These are phyloP conservation scores for Campoletis raptor DNA, from an alignment of 2,888 invertebrate species.

Conservation along the genomic window DNA sequence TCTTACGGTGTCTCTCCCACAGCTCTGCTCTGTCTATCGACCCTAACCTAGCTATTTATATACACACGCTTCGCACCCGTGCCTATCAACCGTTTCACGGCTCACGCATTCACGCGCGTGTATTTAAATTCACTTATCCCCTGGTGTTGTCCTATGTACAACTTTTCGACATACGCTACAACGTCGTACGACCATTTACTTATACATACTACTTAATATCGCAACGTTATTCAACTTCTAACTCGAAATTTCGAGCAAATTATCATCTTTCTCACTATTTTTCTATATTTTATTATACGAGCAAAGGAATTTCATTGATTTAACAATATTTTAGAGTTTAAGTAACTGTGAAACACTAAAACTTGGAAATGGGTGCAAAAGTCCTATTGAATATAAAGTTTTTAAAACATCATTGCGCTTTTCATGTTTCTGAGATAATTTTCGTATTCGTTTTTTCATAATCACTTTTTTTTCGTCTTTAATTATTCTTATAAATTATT, in stretches of 20 bases:
- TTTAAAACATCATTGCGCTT: too few species aligned
- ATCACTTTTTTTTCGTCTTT: too few species aligned
- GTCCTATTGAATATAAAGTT: too few species aligned
- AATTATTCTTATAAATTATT: too few species aligned
- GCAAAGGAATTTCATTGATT: too few species aligned
- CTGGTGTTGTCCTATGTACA: not conserved
- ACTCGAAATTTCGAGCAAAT: not conserved
- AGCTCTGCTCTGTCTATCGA: slow-evolving; percentile 81
- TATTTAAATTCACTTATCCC: slow-evolving; percentile 34
- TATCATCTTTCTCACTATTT: not conserved
- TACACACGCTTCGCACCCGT: slow-evolving; percentile 74
- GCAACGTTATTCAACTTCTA: not conserved
- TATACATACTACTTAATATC: slow-evolving; percentile 45
- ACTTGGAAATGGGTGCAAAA: too few species aligned
- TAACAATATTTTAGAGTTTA: too few species aligned
- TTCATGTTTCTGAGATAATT: too few species aligned
- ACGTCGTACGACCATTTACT: slow-evolving; percentile 31
- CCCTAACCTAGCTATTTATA: slow-evolving; percentile 83
- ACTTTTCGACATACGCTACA: not conserved
- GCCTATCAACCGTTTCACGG: slow-evolving; percentile 69
- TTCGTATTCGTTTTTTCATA: too few species aligned
- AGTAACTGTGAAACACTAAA: too few species aligned
- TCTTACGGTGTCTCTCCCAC: slow-evolving; percentile 47
- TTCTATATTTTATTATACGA: too few species aligned
- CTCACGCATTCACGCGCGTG: slow-evolving; percentile 59